phyloP scores from a whole-genome alignment of 2,888 invertebrate genomes.

The Fragum sueziense region DNA sequence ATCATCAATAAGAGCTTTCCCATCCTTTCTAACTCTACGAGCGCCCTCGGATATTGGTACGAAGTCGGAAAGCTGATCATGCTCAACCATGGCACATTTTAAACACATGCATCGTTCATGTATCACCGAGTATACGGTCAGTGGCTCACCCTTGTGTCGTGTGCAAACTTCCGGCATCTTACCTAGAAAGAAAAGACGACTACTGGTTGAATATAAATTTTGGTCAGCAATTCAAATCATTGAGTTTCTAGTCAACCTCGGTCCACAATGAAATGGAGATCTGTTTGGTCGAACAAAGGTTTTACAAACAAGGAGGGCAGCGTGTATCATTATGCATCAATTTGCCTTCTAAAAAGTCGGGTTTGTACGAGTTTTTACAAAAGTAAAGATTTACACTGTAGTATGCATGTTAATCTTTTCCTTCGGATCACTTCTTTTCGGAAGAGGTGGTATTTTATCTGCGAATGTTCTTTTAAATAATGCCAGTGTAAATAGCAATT shows the following conservation, averaged over 20 bases:
- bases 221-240: too few species aligned
- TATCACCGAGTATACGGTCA: constrained; percentile 44
- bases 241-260: not conserved
- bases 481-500: too few species aligned
- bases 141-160: constrained; percentile 50
- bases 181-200: not conserved
- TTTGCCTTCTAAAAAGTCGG: too few species aligned
- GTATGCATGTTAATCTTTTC: too few species aligned
- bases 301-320: too few species aligned
- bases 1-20: constrained; percentile 42
- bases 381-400: too few species aligned
- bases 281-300: not conserved
- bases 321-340: too few species aligned
- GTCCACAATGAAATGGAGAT: not conserved
- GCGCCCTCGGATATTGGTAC: constrained; percentile 56
- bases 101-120: constrained; percentile 53
- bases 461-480: too few species aligned
- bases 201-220: too few species aligned
- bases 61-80: constrained; percentile 50
- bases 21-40: constrained; percentile 32
- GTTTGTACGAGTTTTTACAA: too few species aligned
- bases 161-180: constrained; percentile 22
- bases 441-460: too few species aligned
- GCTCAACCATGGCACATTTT: constrained; percentile 57
- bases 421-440: too few species aligned